Evolutionary conservation across 2,888 invertebrate genomes (phyloP).

Genomic region (Trilocha varians): DNA sequence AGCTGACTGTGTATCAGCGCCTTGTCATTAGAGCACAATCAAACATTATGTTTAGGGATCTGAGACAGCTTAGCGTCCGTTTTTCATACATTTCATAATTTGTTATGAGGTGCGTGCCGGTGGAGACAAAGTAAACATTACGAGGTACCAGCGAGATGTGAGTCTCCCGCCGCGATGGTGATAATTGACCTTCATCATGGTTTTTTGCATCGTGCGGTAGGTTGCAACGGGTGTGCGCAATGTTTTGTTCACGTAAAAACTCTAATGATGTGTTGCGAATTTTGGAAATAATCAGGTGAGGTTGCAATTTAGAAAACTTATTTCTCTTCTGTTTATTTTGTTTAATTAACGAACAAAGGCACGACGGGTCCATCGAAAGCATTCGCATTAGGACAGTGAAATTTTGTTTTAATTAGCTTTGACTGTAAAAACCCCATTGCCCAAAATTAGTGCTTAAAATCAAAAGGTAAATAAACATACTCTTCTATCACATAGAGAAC

Average conservation of each 20-base stretch:
- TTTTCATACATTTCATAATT: constrained; percentile 71
- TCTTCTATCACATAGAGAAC: no score
- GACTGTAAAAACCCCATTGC: no score
- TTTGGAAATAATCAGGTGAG: neutral
- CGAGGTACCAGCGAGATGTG: constrained; percentile 19
- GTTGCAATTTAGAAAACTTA: neutral
- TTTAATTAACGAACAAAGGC: no score
- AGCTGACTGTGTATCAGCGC: constrained; percentile 61
- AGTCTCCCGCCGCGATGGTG: constrained; percentile 19
- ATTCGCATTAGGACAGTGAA: no score
- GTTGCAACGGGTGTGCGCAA: constrained; percentile 19
- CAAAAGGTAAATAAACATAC: no score
- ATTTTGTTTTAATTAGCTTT: no score
- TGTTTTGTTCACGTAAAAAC: constrained; percentile 2
- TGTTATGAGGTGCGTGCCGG: constrained; percentile 67
- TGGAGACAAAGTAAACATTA: constrained; percentile 66
- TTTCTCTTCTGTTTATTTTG: neutral
- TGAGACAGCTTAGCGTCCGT: constrained; percentile 69
- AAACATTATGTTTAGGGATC: constrained; percentile 71
- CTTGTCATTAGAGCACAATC: constrained; percentile 71
- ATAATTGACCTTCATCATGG: constrained; percentile 38
- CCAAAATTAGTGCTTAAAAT: no score
- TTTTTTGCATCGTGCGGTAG: constrained; percentile 32
- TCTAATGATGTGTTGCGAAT: constrained; percentile 5
- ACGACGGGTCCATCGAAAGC: no score